Evolutionary conservation across 2,888 invertebrate genomes (phyloP), one percentile per base, ranked within the genome.

Genomic region (Geophilus truncorum): DNA sequence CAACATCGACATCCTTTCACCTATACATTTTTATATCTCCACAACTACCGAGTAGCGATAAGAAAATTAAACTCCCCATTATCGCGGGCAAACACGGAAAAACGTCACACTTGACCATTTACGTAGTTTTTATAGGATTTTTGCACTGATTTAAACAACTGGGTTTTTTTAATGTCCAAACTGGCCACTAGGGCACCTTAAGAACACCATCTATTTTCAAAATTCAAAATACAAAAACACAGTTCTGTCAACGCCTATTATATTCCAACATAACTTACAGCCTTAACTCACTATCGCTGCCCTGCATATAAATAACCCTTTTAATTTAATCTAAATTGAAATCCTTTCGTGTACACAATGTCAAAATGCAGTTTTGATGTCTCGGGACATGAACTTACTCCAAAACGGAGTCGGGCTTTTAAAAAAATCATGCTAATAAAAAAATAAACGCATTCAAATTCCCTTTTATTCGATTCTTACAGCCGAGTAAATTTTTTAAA

Each of bases 241-340:
- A 76, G 76, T 23, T 76, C 34, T 76, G 76, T 32, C 76, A 76
- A 76, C 76, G 34, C 34, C 32, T 30, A 34, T 30, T 34, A 76
- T 34, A 32, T 76, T 76, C 25, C 18, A 76, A 76, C 32, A 32
- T 76, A 30, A 30, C 76, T 76, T 34, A 76, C 30, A 30, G 7
- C n/a, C 34, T 34, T 30, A 34, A 30, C 76, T 32, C 76, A 76
- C n/a, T 76, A 76, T 76, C 30, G 32, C 34, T 76, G 76, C 28
- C 34, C 76, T 76, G 34, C 32, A 34, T 76, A 30, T 76, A 30
- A 32, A 34, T 76, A 76, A 32, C 34, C 76, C 76, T 51, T 51
- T 51, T 51, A 51, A 51, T 51, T 51, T 51, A 51, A 51, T 51
- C 51, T 51, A 51, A 51, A 51, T 51, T 51, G 51, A 51, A 51